Evolutionary conservation across 2,888 invertebrate species (phyloP), one percentile per base, ranked within the genome.

Genomic region (Conomelus anceps): DNA sequence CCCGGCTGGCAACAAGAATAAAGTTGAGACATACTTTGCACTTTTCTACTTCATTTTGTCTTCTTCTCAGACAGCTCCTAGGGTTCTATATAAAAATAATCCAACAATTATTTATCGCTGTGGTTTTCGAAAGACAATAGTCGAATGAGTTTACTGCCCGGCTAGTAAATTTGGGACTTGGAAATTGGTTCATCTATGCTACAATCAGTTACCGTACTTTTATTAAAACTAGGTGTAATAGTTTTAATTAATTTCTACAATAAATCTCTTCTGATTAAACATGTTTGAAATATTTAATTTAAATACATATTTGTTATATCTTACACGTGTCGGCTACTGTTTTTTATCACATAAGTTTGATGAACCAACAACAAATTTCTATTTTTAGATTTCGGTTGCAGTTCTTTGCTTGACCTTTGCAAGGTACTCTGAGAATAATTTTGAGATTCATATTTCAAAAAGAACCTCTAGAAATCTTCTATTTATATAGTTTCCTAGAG

Each of bases 21-120:
- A 88, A 89, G 91, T 90, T 90, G 90, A 90, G 89, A 89, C 89
- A 89, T 88, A 86, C 87, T 34, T 88, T 26, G 88, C 88, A 86
- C 86, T 26, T 86, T 86, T 86, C 86, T 86, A 86, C 29, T 86
- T 86, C 41, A 41, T 88, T 63, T 41, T 23, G 88, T 41, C 88
- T 34, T 23, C 84, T 63, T n/a, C 63, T 63, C 63, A 63, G 63
- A 20, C 63, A 63, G 63, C 63, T 63, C 63, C 63, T 63, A 63
- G 63, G 63, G 63, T 63, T 63, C 63, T 63, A 87, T 89, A 89
- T 87, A 89, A 87, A 86, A 86, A 86, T 86, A 86, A 86, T 9
- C 29, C 29, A 86, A 29, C 86, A 86, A 86, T 86, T 26, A 63
- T 63, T 63, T 63, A 63, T 63, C 63, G 63, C 63, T 63, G 63